A percentile compares a stretch with the other conserved stretches of the same genome.
These are phyloP conservation scores for Petrocephalus schoutedeni DNA, from an alignment of 2,797 vertebrate species.

Conservation along the genomic window DNA sequence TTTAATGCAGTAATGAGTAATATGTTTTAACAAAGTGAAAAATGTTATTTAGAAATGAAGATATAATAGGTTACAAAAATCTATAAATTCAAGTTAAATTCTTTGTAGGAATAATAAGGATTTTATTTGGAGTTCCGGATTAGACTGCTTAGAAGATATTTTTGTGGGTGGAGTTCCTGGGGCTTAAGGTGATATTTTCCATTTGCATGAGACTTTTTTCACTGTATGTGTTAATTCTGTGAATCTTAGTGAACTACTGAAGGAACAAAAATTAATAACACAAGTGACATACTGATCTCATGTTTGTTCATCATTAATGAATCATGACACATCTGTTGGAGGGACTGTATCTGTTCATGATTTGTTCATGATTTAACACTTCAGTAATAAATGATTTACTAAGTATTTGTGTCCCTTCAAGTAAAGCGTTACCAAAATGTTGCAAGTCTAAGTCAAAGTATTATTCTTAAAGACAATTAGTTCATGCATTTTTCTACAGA, in stretches of 20 bases:
- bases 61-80: neutral
- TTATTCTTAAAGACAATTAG: neutral
- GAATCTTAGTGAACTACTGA: too few relatives aligned
- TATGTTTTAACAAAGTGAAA: neutral
- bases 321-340: too few relatives aligned
- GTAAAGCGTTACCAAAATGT: neutral
- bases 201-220: neutral
- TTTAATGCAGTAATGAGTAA: neutral
- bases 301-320: too few relatives aligned
- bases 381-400: too few relatives aligned
- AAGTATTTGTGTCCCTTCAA: too few relatives aligned
- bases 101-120: neutral
- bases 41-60: neutral
- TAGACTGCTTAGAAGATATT: neutral
- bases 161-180: neutral
- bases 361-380: too few relatives aligned
- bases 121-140: neutral
- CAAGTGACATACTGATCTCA: too few relatives aligned
- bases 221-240: too few relatives aligned
- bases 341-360: neutral
- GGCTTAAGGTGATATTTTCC: neutral
- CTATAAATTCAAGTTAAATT: neutral
- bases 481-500: neutral
- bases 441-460: neutral
- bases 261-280: too few relatives aligned